phyloP scores from a whole-genome alignment of 2,797 vertebrate species.

The Alfaro cultratus region DNA sequence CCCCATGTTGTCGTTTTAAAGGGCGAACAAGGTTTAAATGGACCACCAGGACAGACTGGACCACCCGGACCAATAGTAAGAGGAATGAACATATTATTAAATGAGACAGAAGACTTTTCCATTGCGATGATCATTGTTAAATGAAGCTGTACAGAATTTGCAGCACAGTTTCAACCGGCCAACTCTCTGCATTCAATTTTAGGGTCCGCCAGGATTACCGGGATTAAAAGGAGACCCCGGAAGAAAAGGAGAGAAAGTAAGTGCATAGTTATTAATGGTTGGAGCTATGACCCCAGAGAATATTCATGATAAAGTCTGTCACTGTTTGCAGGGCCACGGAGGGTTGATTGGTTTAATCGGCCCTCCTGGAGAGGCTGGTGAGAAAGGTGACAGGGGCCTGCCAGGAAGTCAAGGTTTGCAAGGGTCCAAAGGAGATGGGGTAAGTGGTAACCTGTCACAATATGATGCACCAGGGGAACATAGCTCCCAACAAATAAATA shows the following conservation, averaged over 20 bases:
- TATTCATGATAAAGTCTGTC: slow-evolving; percentile 20
- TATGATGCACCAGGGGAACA: neutral
- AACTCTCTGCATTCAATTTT: slow-evolving; percentile 32
- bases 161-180: slow-evolving; percentile 17
- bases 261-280: slow-evolving; percentile 27
- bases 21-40: slow-evolving; percentile 91
- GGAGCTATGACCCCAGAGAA: slow-evolving; percentile 14
- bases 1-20: slow-evolving; percentile 55
- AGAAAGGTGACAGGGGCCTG: slow-evolving; percentile 92
- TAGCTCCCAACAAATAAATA: neutral
- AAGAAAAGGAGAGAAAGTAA: slow-evolving; percentile 90
- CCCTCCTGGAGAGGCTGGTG: slow-evolving; percentile 89
- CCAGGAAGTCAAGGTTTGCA: slow-evolving; percentile 86
- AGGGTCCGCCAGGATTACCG: slow-evolving; percentile 91
- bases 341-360: slow-evolving; percentile 91
- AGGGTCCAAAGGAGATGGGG: slow-evolving; percentile 88
- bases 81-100: neutral
- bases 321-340: slow-evolving; percentile 85
- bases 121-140: neutral
- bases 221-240: slow-evolving; percentile 92
- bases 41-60: slow-evolving; percentile 86
- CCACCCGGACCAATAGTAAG: slow-evolving; percentile 92
- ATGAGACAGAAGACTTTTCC: neutral
- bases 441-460: slow-evolving; percentile 56
- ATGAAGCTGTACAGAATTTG: neutral